Evolutionary conservation across 2,797 vertebrate genomes (phyloP), one percentile per base, ranked within the genome.

Genomic region (Fistularia tabacaria): DNA sequence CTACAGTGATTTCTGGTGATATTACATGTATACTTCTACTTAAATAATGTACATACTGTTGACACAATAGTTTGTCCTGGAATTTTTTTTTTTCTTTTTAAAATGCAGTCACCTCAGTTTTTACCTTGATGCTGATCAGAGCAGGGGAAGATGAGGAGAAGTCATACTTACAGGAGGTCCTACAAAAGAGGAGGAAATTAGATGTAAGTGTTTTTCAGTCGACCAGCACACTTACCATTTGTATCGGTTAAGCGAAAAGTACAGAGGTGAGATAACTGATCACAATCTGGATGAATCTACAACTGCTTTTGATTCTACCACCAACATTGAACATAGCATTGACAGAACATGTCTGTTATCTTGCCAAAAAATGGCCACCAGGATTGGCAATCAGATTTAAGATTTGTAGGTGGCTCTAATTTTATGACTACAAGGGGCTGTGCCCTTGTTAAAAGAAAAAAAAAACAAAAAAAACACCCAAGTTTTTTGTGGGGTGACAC

Each of bases 111-210:
- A 3, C 39, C 39, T n/a, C 7, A 4, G 46, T 25, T 56, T 77
- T 85, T 86, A 88, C 85, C 84, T 86, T 83, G 41, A 3, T 48
- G 55, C 62, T 7, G 39, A 51, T 65, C 64, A 61, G 59, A 69
- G 54, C 64, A 64, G 70, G 51, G 55, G 71, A 68, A 70, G 76
- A 71, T 63, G 74, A 46, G 75, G 81, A 73, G 73, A 79, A 48
- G 73, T 62, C 38, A 82, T 98, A 99, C 96, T 99, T 97, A 99
- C 97, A 91, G 96, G 93, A 91, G 93, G 93, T 92, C 97, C 97
- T 99, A 85, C 75, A 82, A 85, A 64, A 86, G 14, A 15, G 57
- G 68, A 60, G 74, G 62, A 57, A 60, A 52, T 0, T 62, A 71
- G 9, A 36, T 10, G 9, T 42, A 11, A 52, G 13, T 11, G 10